Evolutionary conservation across 2,797 vertebrate genomes (phyloP).

Genomic region (Enteromius trimaculatus): DNA sequence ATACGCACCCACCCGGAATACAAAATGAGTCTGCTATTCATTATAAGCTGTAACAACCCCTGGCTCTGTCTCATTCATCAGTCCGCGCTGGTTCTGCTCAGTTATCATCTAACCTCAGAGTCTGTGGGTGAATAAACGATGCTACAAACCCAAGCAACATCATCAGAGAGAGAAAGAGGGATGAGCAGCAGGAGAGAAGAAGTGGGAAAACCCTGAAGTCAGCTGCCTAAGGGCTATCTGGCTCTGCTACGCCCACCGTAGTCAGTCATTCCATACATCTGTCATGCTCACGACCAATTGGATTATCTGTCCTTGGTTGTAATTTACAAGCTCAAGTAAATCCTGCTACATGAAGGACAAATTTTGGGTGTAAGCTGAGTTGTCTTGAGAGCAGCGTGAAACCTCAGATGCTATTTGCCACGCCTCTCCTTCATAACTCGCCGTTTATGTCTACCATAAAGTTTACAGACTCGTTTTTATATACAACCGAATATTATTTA

Average conservation of each 20-base stretch:
- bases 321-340: conserved; percentile 57
- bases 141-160: conserved; percentile 34
- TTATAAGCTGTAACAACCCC: conserved; percentile 50
- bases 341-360: conserved; percentile 51
- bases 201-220: conserved; percentile 39
- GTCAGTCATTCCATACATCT: conserved; percentile 34
- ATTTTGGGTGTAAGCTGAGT: conserved; percentile 32
- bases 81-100: conserved; percentile 19
- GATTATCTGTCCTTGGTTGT: conserved; percentile 58
- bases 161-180: conserved; percentile 25
- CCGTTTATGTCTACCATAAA: conserved; percentile 58
- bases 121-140: conserved; percentile 50
- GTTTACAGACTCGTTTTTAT: conserved; percentile 59
- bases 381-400: conserved; percentile 37
- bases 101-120: conserved; percentile 50
- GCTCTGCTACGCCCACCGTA: conserved; percentile 21
- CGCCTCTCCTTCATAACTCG: conserved; percentile 47
- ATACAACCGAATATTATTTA: conserved; percentile 51
- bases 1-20: conserved; percentile 57
- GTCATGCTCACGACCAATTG: conserved; percentile 51
- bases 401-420: conserved; percentile 35
- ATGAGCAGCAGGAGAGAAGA: conserved; percentile 18
- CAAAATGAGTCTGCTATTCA: conserved; percentile 57
- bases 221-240: conserved; percentile 5
- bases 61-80: conserved; percentile 59